These are phyloP conservation scores for Scaptomyza reducta DNA, from an alignment of 2,888 invertebrate genomes.

Conservation along the genomic window DNA sequence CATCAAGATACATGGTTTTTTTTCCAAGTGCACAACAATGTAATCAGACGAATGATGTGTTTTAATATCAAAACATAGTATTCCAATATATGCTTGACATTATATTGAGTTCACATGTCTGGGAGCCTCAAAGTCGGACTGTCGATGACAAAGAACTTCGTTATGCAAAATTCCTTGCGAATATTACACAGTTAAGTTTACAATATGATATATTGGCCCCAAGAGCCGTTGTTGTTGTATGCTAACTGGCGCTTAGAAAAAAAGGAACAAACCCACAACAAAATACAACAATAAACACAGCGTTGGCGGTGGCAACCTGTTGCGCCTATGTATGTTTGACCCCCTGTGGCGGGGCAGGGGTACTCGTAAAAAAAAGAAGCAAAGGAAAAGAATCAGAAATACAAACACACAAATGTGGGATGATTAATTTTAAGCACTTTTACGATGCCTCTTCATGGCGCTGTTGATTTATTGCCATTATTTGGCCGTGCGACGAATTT, in stretches of 20 bases:
- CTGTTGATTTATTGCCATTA: conserved; percentile 83
- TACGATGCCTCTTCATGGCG: conserved; percentile 82
- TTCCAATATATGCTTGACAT: conserved; percentile 20
- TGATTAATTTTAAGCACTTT: conserved; percentile 84
- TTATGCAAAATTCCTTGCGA: conserved; percentile 69
- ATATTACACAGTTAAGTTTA: conserved; percentile 54
- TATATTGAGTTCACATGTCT: not conserved
- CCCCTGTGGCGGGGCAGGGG: conserved; percentile 46
- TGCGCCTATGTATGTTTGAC: conserved; percentile 50
- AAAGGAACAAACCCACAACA: conserved; percentile 22
- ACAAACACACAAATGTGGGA: conserved; percentile 82
- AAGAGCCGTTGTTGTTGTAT: conserved; percentile 3
- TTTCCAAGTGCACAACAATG: not conserved
- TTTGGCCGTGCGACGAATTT: conserved; percentile 61
- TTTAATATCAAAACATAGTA: conserved; percentile 3
- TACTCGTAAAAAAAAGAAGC: conserved; percentile 64
- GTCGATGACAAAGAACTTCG: conserved; percentile 49
- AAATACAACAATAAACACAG: conserved; percentile 10
- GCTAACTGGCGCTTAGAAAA: conserved; percentile 74
- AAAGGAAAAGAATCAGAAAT: conserved; percentile 50
- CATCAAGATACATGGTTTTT: not conserved
- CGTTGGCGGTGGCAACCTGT: conserved; percentile 73
- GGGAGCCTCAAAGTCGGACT: not conserved
- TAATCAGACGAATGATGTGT: not conserved
- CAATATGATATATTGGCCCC: conserved; percentile 45